These are phyloP conservation scores for Axis porcinus DNA, from an alignment of 2,113 vertebrate genomes.

Conservation along the genomic window DNA sequence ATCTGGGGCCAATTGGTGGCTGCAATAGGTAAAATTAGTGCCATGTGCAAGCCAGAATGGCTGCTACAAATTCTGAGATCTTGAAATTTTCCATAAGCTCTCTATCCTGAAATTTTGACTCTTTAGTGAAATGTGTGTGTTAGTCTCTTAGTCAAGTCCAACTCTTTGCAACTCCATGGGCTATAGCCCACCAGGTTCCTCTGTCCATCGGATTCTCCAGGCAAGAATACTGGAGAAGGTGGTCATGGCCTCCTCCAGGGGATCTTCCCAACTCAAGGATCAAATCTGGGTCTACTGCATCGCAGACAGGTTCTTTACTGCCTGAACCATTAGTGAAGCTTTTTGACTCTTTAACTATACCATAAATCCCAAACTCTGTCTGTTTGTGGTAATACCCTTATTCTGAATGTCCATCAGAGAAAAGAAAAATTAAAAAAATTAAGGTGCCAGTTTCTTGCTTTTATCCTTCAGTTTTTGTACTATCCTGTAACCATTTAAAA, in stretches of 20 bases:
- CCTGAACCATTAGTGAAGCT: background rate
- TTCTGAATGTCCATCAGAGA: background rate
- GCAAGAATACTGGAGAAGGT: background rate
- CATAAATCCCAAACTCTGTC: background rate
- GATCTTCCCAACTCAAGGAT: background rate
- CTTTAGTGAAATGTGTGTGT: background rate
- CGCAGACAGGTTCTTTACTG: background rate
- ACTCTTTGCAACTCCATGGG: background rate
- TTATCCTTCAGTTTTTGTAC: background rate
- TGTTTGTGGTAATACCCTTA: background rate
- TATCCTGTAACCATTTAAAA: background rate
- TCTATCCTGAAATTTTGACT: background rate
- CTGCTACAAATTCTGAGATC: background rate
- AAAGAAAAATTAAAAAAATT: background rate
- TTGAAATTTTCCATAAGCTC: background rate
- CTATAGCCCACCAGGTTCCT: background rate
- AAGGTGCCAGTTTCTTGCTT: background rate
- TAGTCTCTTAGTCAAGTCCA: background rate
- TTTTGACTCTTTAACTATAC: background rate
- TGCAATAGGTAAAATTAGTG: background rate
- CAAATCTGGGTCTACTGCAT: fast-evolving
- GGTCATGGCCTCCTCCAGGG: background rate
- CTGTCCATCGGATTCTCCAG: background rate
- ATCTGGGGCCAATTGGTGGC: background rate
- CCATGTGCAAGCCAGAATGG: background rate